These are phyloP conservation scores for Merluccius polli DNA, from an alignment of 2,797 vertebrate species.

Conservation along the genomic window DNA sequence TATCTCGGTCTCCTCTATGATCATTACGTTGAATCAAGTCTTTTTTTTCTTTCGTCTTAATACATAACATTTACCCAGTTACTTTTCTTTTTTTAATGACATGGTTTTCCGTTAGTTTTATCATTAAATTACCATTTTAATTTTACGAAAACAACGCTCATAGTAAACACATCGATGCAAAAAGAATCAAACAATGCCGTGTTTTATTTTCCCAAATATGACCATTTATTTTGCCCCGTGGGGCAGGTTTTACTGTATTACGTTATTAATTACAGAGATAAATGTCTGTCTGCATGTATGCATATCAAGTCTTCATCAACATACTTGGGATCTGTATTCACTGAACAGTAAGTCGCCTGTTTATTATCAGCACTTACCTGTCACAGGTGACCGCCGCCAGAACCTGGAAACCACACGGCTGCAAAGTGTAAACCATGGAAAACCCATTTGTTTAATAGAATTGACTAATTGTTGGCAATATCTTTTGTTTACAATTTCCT, in stretches of 20 bases:
- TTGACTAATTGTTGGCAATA: background rate
- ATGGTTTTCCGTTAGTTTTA: no score
- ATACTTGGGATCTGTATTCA: background rate
- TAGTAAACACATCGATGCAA: background rate
- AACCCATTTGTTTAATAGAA: background rate
- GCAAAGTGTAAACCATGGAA: slow-evolving; percentile 1
- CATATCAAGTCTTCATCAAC: background rate
- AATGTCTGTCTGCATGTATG: background rate
- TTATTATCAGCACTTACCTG: background rate
- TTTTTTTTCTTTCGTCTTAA: background rate
- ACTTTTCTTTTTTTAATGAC: background rate
- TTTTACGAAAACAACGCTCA: background rate
- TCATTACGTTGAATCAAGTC: background rate
- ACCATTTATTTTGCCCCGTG: background rate
- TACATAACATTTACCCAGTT: background rate
- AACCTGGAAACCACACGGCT: background rate
- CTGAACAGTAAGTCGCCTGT: background rate
- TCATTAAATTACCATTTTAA: no score
- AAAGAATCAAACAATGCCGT: background rate
- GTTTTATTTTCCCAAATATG: background rate
- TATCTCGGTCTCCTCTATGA: no score
- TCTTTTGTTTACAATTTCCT: background rate
- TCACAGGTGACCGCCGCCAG: background rate
- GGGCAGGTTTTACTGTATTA: background rate
- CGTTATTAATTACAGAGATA: background rate